These are phyloP conservation scores for Leptopterna dolabrata DNA, from an alignment of 2,888 invertebrate species.

Conservation along the genomic window DNA sequence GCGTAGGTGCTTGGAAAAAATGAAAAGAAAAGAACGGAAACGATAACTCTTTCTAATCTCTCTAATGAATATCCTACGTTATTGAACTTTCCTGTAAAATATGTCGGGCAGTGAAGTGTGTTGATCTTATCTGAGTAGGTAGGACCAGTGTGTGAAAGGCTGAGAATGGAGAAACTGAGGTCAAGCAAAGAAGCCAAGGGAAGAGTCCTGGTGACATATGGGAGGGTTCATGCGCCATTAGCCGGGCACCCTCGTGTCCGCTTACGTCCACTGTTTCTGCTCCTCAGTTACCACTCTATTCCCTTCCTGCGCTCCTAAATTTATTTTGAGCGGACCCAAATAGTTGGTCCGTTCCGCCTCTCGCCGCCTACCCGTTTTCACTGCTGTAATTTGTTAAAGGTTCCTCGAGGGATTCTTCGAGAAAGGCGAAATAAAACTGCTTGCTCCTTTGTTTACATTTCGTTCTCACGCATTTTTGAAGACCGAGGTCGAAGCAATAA, in stretches of 20 bases:
- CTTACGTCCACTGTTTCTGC: not conserved
- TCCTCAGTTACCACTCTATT: constrained; percentile 11
- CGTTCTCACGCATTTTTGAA: too few species aligned
- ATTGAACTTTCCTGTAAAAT: too few species aligned
- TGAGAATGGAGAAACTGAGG: not conserved
- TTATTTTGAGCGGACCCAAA: not conserved
- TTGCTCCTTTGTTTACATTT: too few species aligned
- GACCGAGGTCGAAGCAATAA: too few species aligned
- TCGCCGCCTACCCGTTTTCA: not conserved
- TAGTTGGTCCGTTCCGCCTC: not conserved
- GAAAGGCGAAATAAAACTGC: not conserved
- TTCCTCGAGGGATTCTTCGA: not conserved
- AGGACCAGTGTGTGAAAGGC: too few species aligned
- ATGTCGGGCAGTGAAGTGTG: too few species aligned
- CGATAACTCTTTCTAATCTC: too few species aligned
- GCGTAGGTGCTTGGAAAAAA: too few species aligned
- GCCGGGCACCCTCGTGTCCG: not conserved
- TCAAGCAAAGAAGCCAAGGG: not conserved
- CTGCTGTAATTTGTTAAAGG: not conserved
- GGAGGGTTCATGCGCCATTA: not conserved
- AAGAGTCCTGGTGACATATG: not conserved
- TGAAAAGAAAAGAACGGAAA: too few species aligned
- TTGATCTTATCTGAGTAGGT: too few species aligned
- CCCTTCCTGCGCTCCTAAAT: not conserved
- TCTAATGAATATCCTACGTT: too few species aligned